phyloP scores from a whole-genome alignment of 2,113 vertebrate genomes.

The Spilogale gracilis region DNA sequence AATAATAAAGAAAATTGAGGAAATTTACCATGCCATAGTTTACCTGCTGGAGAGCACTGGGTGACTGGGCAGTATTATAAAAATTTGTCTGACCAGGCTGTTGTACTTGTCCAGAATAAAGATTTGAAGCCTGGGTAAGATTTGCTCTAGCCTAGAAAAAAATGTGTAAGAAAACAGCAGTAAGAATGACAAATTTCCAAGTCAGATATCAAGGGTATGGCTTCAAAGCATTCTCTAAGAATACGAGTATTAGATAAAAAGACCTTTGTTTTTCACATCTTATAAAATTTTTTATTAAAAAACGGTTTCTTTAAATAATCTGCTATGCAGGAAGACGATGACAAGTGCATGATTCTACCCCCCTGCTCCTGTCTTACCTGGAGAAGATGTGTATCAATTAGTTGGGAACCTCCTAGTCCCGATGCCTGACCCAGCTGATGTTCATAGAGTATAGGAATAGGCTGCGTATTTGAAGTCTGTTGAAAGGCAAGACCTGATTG shows the following conservation, averaged over 20 bases:
- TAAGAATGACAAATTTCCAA: not conserved
- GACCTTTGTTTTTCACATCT: not conserved
- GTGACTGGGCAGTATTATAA: constrained; percentile 97
- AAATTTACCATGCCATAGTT: constrained; percentile 92
- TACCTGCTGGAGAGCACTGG: constrained; percentile 98
- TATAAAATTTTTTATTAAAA: constrained; percentile 7
- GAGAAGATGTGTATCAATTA: constrained; percentile 97
- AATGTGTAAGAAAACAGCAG: constrained; percentile 55
- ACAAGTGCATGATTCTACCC: rapidly evolving
- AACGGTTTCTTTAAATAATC: not conserved
- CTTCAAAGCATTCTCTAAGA: constrained; percentile 11
- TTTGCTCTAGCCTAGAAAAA: constrained; percentile 95
- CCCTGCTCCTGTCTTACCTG: constrained; percentile 89
- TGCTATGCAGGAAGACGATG: not conserved
- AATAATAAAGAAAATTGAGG: constrained; percentile 84
- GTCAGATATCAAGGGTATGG: not conserved
- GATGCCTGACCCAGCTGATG: constrained; percentile 97
- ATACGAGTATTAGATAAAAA: not conserved
- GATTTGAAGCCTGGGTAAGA: constrained; percentile 97
- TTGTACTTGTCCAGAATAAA: constrained; percentile 97
- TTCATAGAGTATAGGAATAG: constrained; percentile 98
- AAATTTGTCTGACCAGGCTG: constrained; percentile 98
- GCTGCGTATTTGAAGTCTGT: constrained; percentile 96
- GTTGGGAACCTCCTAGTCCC: constrained; percentile 96
- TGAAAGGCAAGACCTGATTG: constrained; percentile 97